These are phyloP conservation scores for Urocyon cinereoargenteus DNA, from an alignment of 2,797 vertebrate species.

Conservation along the genomic window DNA sequence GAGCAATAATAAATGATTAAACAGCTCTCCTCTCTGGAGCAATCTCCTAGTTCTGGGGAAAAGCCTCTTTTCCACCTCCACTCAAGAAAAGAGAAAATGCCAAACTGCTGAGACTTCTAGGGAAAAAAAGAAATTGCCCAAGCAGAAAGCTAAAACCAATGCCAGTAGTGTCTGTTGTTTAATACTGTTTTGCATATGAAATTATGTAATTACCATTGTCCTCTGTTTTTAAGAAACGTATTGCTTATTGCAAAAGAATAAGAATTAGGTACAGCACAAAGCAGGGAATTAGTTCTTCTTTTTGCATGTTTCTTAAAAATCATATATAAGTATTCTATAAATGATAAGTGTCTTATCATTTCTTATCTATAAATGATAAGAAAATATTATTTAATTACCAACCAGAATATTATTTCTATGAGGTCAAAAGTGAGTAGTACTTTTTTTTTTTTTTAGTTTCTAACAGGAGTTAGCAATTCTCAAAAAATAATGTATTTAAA, in stretches of 20 bases:
- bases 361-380: too few relatives aligned
- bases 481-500: neutral
- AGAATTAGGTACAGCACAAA: neutral
- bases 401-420: constrained; percentile 19
- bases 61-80: neutral
- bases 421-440: neutral
- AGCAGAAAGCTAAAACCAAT: neutral
- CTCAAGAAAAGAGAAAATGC: neutral
- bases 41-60: neutral
- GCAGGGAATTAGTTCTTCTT: neutral
- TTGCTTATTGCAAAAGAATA: neutral
- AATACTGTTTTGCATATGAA: neutral
- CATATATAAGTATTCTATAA: neutral
- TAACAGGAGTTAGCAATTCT: neutral
- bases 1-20: neutral
- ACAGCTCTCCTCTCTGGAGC: neutral
- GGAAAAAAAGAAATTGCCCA: neutral
- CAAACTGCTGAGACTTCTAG: neutral
- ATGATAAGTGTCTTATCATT: neutral
- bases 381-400: neutral
- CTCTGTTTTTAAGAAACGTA: neutral
- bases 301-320: constrained; percentile 16
- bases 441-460: neutral
- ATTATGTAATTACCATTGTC: neutral
- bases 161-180: neutral